These are phyloP conservation scores for Hermodice carunculata DNA, from an alignment of 2,888 invertebrate genomes.

Conservation along the genomic window DNA sequence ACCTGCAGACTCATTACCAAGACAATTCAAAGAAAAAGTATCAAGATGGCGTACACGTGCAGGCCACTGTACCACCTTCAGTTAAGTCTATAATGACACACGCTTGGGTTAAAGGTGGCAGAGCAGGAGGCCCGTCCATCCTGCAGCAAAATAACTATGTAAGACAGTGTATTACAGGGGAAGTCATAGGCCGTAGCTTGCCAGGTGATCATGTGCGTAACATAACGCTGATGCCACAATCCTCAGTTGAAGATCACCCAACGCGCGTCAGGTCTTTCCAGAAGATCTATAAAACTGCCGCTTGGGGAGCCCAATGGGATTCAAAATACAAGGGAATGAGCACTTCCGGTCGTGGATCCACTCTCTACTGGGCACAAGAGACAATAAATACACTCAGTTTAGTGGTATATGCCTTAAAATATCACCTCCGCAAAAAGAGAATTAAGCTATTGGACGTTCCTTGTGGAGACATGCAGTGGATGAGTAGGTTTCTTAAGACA, in stretches of 20 bases:
- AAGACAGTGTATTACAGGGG: conserved; percentile 29
- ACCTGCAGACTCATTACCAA: too few species aligned
- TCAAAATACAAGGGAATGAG: conserved; percentile 23
- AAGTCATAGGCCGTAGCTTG: conserved; percentile 23
- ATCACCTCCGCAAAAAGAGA: not conserved
- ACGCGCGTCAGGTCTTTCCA: conserved; percentile 22
- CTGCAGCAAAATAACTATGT: not conserved
- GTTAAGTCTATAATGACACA: too few species aligned
- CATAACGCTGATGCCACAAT: not conserved
- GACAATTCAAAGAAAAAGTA: too few species aligned
- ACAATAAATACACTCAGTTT: conserved; percentile 28
- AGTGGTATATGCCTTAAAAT: conserved; percentile 33
- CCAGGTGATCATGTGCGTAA: not conserved
- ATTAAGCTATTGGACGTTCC: conserved; percentile 38
- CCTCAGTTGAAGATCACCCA: conserved; percentile 1
- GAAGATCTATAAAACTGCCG: conserved; percentile 30
- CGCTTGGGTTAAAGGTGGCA: not conserved
- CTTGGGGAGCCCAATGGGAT: conserved; percentile 38
- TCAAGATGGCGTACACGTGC: too few species aligned
- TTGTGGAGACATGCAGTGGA: conserved; percentile 47
- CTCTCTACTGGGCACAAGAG: conserved; percentile 41
- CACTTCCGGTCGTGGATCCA: conserved; percentile 37
- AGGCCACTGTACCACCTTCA: too few species aligned
- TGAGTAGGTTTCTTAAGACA: conserved; percentile 40
- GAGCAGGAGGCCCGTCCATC: not conserved